Evolutionary conservation across 2,113 vertebrate species (phyloP), one percentile per base, ranked within the genome.

Genomic region (Montifringilla adamsi): DNA sequence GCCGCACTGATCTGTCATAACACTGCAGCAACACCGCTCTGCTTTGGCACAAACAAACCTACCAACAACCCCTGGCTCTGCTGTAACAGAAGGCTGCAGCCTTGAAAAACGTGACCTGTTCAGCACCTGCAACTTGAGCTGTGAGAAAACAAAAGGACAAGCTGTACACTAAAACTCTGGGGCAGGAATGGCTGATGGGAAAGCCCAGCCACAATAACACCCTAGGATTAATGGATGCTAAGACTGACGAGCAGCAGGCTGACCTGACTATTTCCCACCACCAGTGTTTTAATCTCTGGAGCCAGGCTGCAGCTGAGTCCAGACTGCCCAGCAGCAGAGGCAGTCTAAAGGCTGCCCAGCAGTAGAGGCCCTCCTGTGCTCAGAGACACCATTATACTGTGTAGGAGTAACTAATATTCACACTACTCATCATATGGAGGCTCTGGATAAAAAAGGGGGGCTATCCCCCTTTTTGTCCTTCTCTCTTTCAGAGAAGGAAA

Each of bases 61-160:
- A 76, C 82, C 11, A 8, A 59, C 68, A 92, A 88, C 78, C 43
- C 22, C 44, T 86, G 52, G 50, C 67, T 93, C 41, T 84, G 47
- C 82, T 33, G 1, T 24, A 74, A 73, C 43, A 89, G 72, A 78
- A 22, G n/a, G 35, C 12, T 75, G 52, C 35, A 95, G 83, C 56
- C 75, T 27, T 95, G 60, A 47, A 91, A 91, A 90, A 50, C 44
- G 35, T 52, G 64, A 84, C 90, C 82, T 56, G 56, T n/a, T 30
- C 60, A 58, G 83, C 85, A 86, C 76, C 85, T 84, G 88, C 88
- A 95, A 62, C 73, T 39, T 63, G 52, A 95, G 84, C 85, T 50
- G 33, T 24, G 11, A 64, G 69, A 83, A 94, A 67, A 96, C 88
- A 94, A 95, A 90, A 94, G 90, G 79, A 68, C 76, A 90, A 86